Base-by-base conservation (phyloP, 2,888 invertebrate genomes). In the Sisyra nigra region DNA sequence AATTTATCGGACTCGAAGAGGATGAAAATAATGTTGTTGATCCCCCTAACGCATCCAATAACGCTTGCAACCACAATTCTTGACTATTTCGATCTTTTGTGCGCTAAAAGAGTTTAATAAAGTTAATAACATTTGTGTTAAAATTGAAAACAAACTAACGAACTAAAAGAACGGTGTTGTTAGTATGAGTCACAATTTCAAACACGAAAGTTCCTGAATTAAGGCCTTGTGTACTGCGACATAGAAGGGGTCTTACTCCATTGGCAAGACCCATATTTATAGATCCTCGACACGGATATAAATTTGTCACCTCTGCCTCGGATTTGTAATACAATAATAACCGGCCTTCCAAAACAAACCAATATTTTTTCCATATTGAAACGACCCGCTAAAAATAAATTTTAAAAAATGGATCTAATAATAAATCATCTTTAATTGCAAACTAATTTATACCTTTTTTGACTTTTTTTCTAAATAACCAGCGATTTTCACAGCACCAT, bases 321-420 rank as follows among this genome's bases (percentile, higher is more conserved):
- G 66, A 67, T 48, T 67, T 60, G 55, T 69, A 71, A 51, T 69
- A 71, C 2, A 68, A 55, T 32, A 71, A 56, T 10, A 69, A 55
- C 32, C 66, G 58, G 13, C 68, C 69, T 53, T 71, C 68, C 44
- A 71, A 52, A 2, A 71, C 69, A 49, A 69, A 71, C 69, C 70
- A 71, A 52, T 67, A 66, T 46, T 62, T 63, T 51, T 67, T 68
- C 68, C 69, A 71, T 2, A 63, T 59, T 31, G 60, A 56, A 44
- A 62, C 61, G 59, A 61, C 56, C 50, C 60, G 55, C 65, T 65
- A 45, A 41, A 56, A 57, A 36, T 13, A 3, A 33, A 33, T 33
- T 33, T 33, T 33, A 3, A 33, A 33, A 13, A 33, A 6, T 33
- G 4, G 9, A 33, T n/a, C n/a, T n/a, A n/a, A n/a, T n/a, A n/a